These are phyloP conservation scores for Agelaius tricolor DNA, from an alignment of 2,113 vertebrate species.

Conservation along the genomic window DNA sequence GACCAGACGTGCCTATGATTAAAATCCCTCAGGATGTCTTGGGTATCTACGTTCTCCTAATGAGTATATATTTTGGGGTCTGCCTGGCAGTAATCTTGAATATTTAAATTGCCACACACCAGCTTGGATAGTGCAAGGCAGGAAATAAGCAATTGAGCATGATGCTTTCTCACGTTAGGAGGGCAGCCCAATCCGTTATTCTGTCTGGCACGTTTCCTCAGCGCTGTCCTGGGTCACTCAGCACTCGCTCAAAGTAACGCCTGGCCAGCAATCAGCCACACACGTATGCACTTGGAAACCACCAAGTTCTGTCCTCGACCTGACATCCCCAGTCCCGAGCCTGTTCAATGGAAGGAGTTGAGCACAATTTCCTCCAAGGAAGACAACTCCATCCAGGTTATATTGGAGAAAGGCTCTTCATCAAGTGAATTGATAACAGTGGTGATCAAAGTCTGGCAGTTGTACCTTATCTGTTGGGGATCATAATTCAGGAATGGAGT, in stretches of 20 bases:
- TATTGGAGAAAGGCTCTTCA: constrained; percentile 37
- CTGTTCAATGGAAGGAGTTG: not conserved
- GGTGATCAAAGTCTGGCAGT: constrained; percentile 73
- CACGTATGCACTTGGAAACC: not conserved
- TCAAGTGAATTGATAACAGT: constrained; percentile 16
- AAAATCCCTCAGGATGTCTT: constrained; percentile 4
- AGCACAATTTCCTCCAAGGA: not conserved
- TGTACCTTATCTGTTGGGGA: constrained; percentile 70
- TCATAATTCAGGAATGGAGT: constrained; percentile 75
- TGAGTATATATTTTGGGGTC: not conserved
- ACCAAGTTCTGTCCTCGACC: not conserved
- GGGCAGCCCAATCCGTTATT: not conserved
- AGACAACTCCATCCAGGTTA: not conserved
- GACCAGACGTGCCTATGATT: not conserved
- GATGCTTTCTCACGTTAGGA: not conserved
- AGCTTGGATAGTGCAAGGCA: not conserved
- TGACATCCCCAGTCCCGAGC: not conserved
- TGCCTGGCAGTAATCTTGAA: constrained; percentile 14
- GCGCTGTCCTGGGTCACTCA: not conserved
- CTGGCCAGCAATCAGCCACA: not conserved
- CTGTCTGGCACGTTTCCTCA: not conserved
- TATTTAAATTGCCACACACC: not conserved
- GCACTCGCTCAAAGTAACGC: not conserved
- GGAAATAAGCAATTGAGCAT: not conserved
- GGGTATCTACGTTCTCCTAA: not conserved